Base-by-base conservation (phyloP, 1,140 invertebrate species). In the Nephila pilipes region DNA sequence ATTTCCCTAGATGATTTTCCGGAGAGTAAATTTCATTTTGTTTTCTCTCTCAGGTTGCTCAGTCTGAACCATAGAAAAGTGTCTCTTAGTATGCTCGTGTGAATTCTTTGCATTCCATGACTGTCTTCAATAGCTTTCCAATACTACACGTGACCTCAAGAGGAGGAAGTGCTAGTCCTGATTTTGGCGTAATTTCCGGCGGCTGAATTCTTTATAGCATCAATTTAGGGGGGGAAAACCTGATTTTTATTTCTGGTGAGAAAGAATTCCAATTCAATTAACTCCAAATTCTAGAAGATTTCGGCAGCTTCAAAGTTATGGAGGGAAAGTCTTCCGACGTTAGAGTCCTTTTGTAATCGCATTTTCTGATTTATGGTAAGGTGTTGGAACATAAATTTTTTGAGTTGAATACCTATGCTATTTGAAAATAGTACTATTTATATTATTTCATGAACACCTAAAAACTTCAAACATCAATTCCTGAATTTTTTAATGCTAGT, bases 181-280 rank as follows among this genome's bases (percentile, higher is more conserved):
- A 75, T 75, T 32, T 75, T 75, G 69, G 29, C 20, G 69, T 75
- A 75, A 75, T 75, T 75, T 75, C 69, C 69, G 14, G 69, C 29
- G 14, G 16, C 18, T 25, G 69, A 75, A 75, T 75, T 25, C 32
- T 32, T 75, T 36, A 75, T 75, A 5, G 69, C 29, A 32, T 32
- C 69, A 75, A 10, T 32, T 32, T 75, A 12, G 69, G n/a, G 69
- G 3, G 32, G 18, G 20, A 75, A 36, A 75, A 20, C 25, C 0
- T 5, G 14, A 4, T 75, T 75, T 75, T 75, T 75, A 32, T 75
- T 75, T 75, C 12, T 75, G 29, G 29, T 20, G 29, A 2, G 12
- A 75, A 75, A 36, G 29, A 32, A 75, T 75, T 36, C 69, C 69
- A 36, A 75, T 75, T 75, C 69, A 75, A 75, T 75, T 75, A 75